Conservation (phyloP, 2,113 vertebrate species). For the Suricata suricatta region DNA sequence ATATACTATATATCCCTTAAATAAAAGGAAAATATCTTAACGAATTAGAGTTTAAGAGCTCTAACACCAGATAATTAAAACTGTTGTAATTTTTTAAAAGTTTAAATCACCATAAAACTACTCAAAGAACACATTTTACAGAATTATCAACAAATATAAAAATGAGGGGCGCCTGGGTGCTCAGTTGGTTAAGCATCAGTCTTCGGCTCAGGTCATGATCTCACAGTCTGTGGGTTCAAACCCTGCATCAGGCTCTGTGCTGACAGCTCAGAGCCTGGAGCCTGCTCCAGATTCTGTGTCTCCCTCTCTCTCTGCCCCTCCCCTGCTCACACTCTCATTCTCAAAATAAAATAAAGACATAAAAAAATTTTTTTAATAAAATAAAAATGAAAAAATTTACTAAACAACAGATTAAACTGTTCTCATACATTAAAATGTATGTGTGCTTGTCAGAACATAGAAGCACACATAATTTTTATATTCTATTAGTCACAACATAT, state of each 20-base stretch:
- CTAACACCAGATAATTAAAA: not conserved
- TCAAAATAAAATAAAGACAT: too few species aligned
- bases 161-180: not conserved
- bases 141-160: slow-evolving; percentile 35
- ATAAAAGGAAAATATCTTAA: not conserved
- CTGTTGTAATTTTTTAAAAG: not conserved
- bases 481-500: not conserved
- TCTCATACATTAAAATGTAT: not conserved
- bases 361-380: not conserved
- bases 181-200: too few species aligned
- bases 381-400: slow-evolving; percentile 3
- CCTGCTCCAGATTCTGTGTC: too few species aligned
- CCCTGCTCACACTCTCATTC: too few species aligned
- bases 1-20: not conserved
- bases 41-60: not conserved
- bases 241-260: too few species aligned
- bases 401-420: not conserved
- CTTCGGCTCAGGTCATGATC: too few species aligned
- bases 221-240: too few species aligned
- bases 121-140: not conserved
- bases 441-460: not conserved
- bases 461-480: not conserved
- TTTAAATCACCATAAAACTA: slow-evolving; percentile 22
- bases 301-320: too few species aligned
- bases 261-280: too few species aligned